These are phyloP conservation scores for Dynastes maya DNA, from an alignment of 2,888 invertebrate genomes.

Conservation along the genomic window DNA sequence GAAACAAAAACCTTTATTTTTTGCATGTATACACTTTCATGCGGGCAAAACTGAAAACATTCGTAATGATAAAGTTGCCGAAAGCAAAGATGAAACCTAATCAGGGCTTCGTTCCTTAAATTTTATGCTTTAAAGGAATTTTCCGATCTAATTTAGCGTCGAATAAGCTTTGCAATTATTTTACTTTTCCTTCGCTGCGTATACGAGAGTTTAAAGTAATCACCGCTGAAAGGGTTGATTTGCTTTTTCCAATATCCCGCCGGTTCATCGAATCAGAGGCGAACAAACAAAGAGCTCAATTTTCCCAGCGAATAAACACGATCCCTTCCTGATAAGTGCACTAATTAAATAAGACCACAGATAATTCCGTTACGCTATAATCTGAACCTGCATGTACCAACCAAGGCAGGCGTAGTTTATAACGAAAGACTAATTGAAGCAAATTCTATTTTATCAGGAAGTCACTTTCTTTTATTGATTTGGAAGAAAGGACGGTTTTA, in stretches of 20 bases:
- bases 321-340: slow-evolving; percentile 4
- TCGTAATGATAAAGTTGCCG: not conserved
- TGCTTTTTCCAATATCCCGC: not conserved
- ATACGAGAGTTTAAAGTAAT: slow-evolving; percentile 1
- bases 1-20: too few relatives aligned
- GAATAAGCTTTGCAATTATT: slow-evolving; percentile 11
- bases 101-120: not conserved
- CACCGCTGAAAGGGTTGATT: slow-evolving; percentile 23
- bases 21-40: too few relatives aligned
- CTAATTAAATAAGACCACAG: slow-evolving; percentile 10
- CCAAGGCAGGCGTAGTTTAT: not conserved
- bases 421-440: not conserved
- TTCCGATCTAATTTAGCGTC: not conserved
- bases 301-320: slow-evolving; percentile 22
- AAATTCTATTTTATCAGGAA: too few relatives aligned
- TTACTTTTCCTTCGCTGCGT: slow-evolving; percentile 4
- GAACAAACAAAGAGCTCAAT: slow-evolving; percentile 24
- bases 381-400: not conserved
- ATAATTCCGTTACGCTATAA: slow-evolving; percentile 1
- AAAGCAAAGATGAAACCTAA: not conserved
- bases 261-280: slow-evolving; percentile 8
- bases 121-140: slow-evolving; percentile 6
- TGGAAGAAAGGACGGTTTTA: too few relatives aligned
- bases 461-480: too few relatives aligned
- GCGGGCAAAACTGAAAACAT: not conserved